A percentile compares a stretch with the other conserved stretches of the same genome.
Conservation (phyloP, 2,113 vertebrate genomes). For the Coturnix japonica region DNA sequence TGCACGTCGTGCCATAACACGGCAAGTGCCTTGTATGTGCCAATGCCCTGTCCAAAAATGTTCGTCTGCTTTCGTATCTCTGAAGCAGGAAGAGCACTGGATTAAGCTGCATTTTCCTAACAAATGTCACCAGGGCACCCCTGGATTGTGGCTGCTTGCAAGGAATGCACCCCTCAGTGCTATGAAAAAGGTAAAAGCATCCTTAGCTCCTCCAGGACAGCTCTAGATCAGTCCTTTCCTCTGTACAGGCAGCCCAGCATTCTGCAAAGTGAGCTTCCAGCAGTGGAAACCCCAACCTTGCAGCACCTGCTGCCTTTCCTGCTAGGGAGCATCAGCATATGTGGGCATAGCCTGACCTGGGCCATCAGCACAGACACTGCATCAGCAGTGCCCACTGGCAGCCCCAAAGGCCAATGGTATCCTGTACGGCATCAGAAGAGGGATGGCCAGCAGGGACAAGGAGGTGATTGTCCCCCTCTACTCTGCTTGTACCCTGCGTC, state of each 20-base stretch:
- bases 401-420: no score
- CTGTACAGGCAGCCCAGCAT: background rate
- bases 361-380: no score
- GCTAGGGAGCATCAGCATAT: background rate
- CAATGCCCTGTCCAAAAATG: background rate
- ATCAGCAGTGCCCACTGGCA: no score
- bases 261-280: background rate
- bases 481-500: no score
- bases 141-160: fast-evolving
- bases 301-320: fast-evolving
- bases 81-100: background rate
- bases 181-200: fast-evolving
- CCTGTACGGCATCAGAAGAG: no score
- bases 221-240: background rate
- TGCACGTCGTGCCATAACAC: background rate
- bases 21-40: fast-evolving
- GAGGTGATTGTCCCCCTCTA: no score
- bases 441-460: no score
- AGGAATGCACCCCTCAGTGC: fast-evolving
- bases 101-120: background rate
- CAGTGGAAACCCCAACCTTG: fast-evolving
- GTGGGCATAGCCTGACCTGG: fast-evolving
- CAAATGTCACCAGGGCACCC: background rate
- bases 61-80: background rate
- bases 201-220: background rate